Evolutionary conservation across 1,140 invertebrate species (phyloP), one percentile per base, ranked within the genome.

Genomic region (Drosophila pallidifrons): DNA sequence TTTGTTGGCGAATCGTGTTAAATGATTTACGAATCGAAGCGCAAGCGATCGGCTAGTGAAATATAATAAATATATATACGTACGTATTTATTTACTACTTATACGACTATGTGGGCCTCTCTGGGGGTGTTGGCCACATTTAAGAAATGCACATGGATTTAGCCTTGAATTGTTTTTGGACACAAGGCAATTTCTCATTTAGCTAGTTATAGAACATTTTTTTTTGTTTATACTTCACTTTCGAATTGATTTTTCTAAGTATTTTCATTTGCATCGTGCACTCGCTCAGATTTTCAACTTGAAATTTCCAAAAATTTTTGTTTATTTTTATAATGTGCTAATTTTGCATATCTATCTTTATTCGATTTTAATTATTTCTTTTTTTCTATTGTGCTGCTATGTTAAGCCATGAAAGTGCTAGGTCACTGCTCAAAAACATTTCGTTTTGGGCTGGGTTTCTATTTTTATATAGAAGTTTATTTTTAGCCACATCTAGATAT

Each of bases 41-140:
- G 64, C 47, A 85, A 49, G 35, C 30, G 64, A 69, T 82, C 65
- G 63, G 43, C 43, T 49, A 46, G 43, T 32, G 20, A 51, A 28
- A 64, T 73, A 54, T 45, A 71, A 45, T 28, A 43, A 65, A 65
- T 47, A 30, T 47, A 47, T 25, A 47, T 46, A 65, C 57, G 25
- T 57, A 35, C 15, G 60, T 51, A 57, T 58, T 63, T 57, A 35
- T 58, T 63, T 57, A 35, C 47, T 49, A 13, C 45, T 8, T 55
- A 51, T 41, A 51, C 28, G 58, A 13, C 1, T 15, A 13, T n/a
- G 35, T 32, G 15, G 11, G 1, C 8, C 35, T 68, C 13, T 15
- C 49, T 10, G 68, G 76, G 81, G 81, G 79, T 55, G 61, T 86
- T 81, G 81, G 79, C 81, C 81, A 75, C 71, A 76, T 76, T 69